phyloP scores from a whole-genome alignment of 2,888 invertebrate species.

The Eretmocerus hayati region DNA sequence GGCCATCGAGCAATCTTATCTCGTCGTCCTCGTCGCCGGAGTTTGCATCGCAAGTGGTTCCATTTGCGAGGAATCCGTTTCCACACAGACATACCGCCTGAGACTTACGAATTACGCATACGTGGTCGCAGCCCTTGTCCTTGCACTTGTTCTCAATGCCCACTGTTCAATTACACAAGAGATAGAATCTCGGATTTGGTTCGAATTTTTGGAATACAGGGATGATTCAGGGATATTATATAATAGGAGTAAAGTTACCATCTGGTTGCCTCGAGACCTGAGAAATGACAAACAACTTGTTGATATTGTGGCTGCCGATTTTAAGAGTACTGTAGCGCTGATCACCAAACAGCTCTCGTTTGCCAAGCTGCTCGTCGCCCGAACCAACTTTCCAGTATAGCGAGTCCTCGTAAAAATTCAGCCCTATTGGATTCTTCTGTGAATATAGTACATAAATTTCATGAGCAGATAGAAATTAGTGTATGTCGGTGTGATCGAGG shows the following conservation, averaged over 20 bases:
- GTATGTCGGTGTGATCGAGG: neutral
- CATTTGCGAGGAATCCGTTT: constrained; percentile 42
- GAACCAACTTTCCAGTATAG: constrained; percentile 63
- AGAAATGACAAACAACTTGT: constrained; percentile 50
- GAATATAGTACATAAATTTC: neutral
- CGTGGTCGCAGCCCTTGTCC: constrained; percentile 51
- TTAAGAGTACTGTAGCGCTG: constrained; percentile 49
- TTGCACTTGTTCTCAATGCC: constrained; percentile 53
- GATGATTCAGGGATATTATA: no score
- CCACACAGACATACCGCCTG: constrained; percentile 54
- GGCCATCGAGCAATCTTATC: neutral
- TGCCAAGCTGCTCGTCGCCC: constrained; percentile 52
- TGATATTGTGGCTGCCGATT: constrained; percentile 46
- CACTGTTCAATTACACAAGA: no score
- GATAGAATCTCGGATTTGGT: no score
- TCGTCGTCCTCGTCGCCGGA: neutral
- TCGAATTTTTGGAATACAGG: no score
- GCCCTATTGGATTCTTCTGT: constrained; percentile 51
- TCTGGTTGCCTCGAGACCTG: constrained; percentile 54
- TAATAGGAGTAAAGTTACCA: constrained; percentile 24
- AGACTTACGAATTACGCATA: constrained; percentile 52
- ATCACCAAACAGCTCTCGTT: constrained; percentile 54
- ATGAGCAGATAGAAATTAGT: constrained; percentile 2
- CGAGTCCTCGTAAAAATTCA: constrained; percentile 69
- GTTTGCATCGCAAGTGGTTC: constrained; percentile 19